A percentile compares a stretch with the other conserved stretches of the same genome.
phyloP scores from a whole-genome alignment of 1,140 invertebrate species.

The Euwallacea similis region DNA sequence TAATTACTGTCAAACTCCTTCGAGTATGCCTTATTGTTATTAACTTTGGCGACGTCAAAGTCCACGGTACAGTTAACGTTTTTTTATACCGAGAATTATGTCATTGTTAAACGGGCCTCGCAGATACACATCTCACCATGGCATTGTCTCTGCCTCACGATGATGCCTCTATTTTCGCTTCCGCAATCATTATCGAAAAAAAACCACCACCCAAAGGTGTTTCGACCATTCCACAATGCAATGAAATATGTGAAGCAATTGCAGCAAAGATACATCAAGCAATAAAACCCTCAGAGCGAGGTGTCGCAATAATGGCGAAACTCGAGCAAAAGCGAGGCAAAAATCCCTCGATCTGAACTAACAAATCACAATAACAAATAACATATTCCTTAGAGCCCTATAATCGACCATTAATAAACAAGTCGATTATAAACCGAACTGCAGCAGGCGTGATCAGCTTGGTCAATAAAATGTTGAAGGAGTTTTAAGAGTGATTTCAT shows the following conservation, averaged over 20 bases:
- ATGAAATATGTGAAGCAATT: too few relatives aligned
- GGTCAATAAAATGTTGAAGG: slow-evolving; percentile 3
- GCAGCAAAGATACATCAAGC: too few relatives aligned
- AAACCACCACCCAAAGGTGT: too few relatives aligned
- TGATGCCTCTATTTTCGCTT: not conserved
- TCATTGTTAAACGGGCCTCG: slow-evolving; percentile 5
- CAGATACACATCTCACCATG: slow-evolving; percentile 10
- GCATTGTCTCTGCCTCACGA: slow-evolving; percentile 4
- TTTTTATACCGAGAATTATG: slow-evolving; percentile 2
- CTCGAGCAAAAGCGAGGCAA: not conserved
- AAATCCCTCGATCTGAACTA: slow-evolving; percentile 11
- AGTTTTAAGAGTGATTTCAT: slow-evolving; percentile 9
- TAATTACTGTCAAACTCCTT: slow-evolving; percentile 50
- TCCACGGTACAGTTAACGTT: slow-evolving; percentile 1
- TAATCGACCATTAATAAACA: slow-evolving; percentile 33
- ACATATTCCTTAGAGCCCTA: slow-evolving; percentile 32
- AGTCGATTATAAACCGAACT: slow-evolving; percentile 28
- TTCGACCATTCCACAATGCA: too few relatives aligned
- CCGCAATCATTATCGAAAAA: not conserved
- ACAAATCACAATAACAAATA: slow-evolving; percentile 33
- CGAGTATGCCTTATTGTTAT: slow-evolving; percentile 40
- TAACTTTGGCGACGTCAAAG: slow-evolving; percentile 11
- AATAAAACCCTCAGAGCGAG: slow-evolving; percentile 4
- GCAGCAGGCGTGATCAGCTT: slow-evolving; percentile 28
- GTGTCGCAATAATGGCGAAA: slow-evolving; percentile 10